Conservation (phyloP, 2,888 invertebrate species). For the Archips xylosteana region DNA sequence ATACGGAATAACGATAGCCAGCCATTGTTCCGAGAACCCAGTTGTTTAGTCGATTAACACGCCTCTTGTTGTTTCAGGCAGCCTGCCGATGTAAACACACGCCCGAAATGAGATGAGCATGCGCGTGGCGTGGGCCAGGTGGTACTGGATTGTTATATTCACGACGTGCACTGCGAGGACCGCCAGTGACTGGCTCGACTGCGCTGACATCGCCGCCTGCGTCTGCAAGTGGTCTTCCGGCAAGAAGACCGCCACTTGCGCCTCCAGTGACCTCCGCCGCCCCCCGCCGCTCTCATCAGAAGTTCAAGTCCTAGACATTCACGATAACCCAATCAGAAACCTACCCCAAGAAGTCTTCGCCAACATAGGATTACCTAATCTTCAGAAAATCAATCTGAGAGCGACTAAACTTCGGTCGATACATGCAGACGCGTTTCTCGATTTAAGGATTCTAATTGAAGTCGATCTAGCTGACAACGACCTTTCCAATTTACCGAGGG, state of each 20-base stretch:
- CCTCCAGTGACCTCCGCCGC: conserved; percentile 91
- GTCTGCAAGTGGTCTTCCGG: conserved; percentile 97
- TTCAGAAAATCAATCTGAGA: conserved; percentile 93
- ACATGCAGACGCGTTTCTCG: conserved; percentile 94
- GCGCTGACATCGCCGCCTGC: conserved; percentile 93
- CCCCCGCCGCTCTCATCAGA: conserved; percentile 88
- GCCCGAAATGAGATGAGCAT: conserved; percentile 85
- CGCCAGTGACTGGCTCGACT: conserved; percentile 93
- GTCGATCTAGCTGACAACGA: conserved; percentile 94
- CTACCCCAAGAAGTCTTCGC: conserved; percentile 93
- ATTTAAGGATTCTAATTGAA: conserved; percentile 94
- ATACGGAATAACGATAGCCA: conserved; percentile 37
- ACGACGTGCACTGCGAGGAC: conserved; percentile 81
- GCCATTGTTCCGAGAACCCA: conserved; percentile 39
- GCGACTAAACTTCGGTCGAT: conserved; percentile 91
- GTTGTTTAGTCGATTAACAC: conserved; percentile 41
- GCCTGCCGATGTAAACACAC: conserved; percentile 79
- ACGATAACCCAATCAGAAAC: conserved; percentile 91
- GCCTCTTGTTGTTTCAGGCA: conserved; percentile 77
- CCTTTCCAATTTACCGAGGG: conserved; percentile 89
- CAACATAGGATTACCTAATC: conserved; percentile 91
- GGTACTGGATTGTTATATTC: conserved; percentile 83
- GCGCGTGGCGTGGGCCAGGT: conserved; percentile 84
- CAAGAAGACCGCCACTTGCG: conserved; percentile 95
- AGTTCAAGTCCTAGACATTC: conserved; percentile 91